These are phyloP conservation scores for Pterois miles DNA, from an alignment of 2,797 vertebrate species.

Conservation along the genomic window DNA sequence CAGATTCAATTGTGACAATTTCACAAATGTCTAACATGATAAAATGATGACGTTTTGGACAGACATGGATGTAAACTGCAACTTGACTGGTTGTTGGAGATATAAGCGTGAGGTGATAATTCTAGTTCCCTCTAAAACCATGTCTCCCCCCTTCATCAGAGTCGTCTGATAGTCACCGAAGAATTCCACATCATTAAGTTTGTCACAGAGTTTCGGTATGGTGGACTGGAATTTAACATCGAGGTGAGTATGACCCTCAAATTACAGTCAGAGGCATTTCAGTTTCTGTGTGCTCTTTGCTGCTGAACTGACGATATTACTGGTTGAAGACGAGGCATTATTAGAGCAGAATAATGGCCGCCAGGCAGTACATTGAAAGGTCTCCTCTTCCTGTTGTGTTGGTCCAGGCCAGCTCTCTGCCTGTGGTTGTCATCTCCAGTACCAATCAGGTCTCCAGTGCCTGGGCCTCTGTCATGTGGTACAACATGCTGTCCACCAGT, in stretches of 20 bases:
- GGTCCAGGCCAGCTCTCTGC: conserved; percentile 87
- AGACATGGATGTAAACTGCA: neutral
- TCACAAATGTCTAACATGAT: no score
- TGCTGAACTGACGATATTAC: neutral
- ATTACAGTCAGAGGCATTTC: neutral
- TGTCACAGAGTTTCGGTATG: conserved; percentile 85
- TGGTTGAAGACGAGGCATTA: neutral
- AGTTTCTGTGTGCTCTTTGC: neutral
- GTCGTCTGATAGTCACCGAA: conserved; percentile 88
- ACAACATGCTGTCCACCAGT: conserved; percentile 83
- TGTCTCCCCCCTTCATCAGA: conserved; percentile 66
- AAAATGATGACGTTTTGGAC: neutral
- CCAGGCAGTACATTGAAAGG: neutral
- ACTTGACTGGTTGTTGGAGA: neutral
- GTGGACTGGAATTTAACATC: conserved; percentile 82
- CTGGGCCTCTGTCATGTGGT: conserved; percentile 95
- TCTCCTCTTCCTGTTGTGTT: neutral
- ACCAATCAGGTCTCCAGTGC: conserved; percentile 86
- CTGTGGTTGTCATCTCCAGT: conserved; percentile 88
- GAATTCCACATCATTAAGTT: conserved; percentile 94
- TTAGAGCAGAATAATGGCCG: neutral
- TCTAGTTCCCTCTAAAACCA: neutral
- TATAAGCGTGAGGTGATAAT: neutral
- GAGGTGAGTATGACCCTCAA: conserved; percentile 80
- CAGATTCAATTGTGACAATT: no score